Evolutionary conservation across 2,888 invertebrate species (phyloP), one percentile per base, ranked within the genome.

Genomic region (Pristionchus arcanus): DNA sequence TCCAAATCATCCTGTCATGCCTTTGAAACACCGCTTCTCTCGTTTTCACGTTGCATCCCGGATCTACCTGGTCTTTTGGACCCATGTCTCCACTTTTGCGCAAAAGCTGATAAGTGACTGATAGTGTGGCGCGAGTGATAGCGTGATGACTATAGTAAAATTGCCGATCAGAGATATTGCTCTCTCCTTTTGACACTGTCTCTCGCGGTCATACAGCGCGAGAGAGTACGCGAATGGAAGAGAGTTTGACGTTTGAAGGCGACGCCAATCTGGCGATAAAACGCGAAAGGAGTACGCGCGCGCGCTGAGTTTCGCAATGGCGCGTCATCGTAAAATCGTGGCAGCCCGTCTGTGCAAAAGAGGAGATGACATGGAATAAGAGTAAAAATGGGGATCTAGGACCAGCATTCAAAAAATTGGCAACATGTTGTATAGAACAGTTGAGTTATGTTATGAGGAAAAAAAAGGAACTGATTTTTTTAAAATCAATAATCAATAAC

Each of bases 21-120:
- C 21, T 15, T 19, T 59, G 59, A 59, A 59, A 59, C 59, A 4
- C 21, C 59, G 25, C 0, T 21, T 25, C 21, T 21, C 59, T 21
- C 59, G 21, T 21, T 25, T 5, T 21, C 59, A 13, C 59, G 21
- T 59, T 19, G 59, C 59, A 59, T 59, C 21, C 59, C 59, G 21
- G 59, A 59, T 59, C 59, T 59, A 59, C 59, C 59, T 59, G 59
- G 59, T 59, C 59, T 59, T 59, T 59, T 59, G 59, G 59, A 59
- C 59, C 25, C 59, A 21, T 59, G 2, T 16, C 59, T 59, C 59
- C 13, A 19, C 25, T 19, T 19, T 25, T 21, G 42, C 59, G 5
- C 25, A 21, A 59, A 59, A 59, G 59, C 59, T 59, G 59, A 59
- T 59, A 59, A 25, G 59, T 25, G 25, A 1, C 21, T 59, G 59